Conservation (phyloP, 1,140 invertebrate species). For the Gonioctena quinquepunctata region DNA sequence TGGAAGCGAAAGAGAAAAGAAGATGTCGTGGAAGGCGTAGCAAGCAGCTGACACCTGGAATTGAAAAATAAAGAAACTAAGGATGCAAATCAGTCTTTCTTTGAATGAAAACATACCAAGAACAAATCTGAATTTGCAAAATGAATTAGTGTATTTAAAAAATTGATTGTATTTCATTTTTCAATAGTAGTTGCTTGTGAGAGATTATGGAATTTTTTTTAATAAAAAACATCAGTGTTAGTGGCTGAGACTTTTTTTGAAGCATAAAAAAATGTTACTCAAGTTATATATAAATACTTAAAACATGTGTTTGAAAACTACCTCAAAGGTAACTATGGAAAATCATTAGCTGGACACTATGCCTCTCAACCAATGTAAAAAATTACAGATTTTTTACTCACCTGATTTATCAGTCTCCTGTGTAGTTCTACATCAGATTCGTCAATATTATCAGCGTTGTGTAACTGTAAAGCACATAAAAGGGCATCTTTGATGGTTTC, state of each 20-base stretch:
- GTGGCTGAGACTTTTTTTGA: too few species aligned
- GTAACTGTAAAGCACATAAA: conserved; percentile 74
- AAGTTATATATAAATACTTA: too few species aligned
- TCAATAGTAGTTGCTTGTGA: not conserved
- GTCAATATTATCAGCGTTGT: conserved; percentile 67
- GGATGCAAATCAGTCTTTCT: not conserved
- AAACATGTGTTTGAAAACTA: too few species aligned
- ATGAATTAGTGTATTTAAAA: not conserved
- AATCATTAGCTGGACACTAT: too few species aligned
- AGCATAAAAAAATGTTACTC: too few species aligned
- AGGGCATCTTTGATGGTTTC: conserved; percentile 80
- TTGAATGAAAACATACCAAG: conserved; percentile 9
- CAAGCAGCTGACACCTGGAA: conserved; percentile 66
- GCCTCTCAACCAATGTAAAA: too few species aligned
- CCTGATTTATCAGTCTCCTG: conserved; percentile 66
- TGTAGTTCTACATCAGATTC: conserved; percentile 67
- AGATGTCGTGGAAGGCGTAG: conserved; percentile 65
- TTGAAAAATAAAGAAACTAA: conserved; percentile 16
- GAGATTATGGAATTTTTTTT: too few species aligned
- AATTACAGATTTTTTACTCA: too few species aligned
- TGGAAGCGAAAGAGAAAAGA: conserved; percentile 57
- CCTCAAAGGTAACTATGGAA: too few species aligned
- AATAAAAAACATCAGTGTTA: too few species aligned
- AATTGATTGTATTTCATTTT: not conserved
- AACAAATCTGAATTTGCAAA: not conserved